phyloP scores from a whole-genome alignment of 35 echinoderm and acorn worm genomes.

The Heliocidaris tuberculata region DNA sequence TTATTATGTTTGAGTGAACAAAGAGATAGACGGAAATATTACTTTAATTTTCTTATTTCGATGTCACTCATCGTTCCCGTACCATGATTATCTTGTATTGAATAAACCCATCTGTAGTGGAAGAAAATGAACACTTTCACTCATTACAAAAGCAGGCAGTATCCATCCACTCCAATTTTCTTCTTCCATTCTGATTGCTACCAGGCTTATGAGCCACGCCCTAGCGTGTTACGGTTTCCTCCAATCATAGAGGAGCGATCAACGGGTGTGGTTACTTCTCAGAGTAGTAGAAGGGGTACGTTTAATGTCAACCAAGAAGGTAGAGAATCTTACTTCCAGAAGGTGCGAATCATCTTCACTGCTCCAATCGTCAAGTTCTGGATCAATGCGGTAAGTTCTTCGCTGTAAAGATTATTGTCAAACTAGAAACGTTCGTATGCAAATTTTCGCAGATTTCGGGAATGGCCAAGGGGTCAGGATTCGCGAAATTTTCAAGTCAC shows the following conservation, averaged over 20 bases:
- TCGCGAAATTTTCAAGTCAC: too few species aligned
- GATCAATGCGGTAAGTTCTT: slow-evolving; percentile 74
- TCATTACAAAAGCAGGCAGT: too few species aligned
- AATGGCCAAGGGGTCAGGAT: too few species aligned
- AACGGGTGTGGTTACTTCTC: not conserved
- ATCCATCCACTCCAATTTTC: not conserved
- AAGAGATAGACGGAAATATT: too few species aligned
- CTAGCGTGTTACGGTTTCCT: not conserved
- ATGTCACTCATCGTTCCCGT: too few species aligned
- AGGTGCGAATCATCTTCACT: slow-evolving; percentile 51
- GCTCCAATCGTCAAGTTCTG: slow-evolving; percentile 89
- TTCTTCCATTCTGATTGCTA: not conserved
- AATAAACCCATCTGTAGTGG: too few species aligned
- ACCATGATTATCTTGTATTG: too few species aligned
- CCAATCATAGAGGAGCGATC: not conserved
- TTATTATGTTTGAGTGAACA: too few species aligned
- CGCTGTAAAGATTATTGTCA: not conserved
- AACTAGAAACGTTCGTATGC: not conserved
- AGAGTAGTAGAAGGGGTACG: not conserved
- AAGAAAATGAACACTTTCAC: too few species aligned
- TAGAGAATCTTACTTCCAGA: slow-evolving; percentile 43
- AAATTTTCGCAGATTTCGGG: too few species aligned
- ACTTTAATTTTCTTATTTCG: too few species aligned
- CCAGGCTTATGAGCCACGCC: slow-evolving; percentile 34
- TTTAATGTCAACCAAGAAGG: not conserved